Evolutionary conservation across 2,113 vertebrate species (phyloP).

Genomic region (Argyrosomus japonicus): DNA sequence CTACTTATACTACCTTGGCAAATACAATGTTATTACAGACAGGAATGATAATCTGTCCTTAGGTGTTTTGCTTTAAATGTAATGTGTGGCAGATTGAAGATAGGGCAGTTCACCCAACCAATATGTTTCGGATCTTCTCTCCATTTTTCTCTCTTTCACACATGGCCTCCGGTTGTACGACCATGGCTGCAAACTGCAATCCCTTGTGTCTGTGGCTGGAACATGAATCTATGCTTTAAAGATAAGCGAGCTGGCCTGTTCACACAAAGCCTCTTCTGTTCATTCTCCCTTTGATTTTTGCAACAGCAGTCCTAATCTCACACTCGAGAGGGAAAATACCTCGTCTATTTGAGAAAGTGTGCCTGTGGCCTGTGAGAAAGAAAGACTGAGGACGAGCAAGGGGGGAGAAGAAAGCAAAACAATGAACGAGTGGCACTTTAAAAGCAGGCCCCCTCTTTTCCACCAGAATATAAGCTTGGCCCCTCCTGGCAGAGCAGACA

Average conservation of each 20-base stretch:
- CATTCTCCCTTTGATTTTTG: slow-evolving; percentile 48
- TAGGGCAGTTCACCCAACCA: background rate
- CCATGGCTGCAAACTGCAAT: slow-evolving; percentile 38
- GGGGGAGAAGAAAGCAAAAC: background rate
- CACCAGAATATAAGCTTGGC: slow-evolving; percentile 39
- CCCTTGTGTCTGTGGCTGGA: slow-evolving; percentile 43
- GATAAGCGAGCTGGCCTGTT: slow-evolving; percentile 51
- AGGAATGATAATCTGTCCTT: background rate
- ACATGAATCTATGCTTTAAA: slow-evolving; percentile 61
- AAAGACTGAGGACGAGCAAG: background rate
- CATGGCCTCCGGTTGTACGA: slow-evolving; percentile 36
- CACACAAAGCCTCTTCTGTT: slow-evolving; percentile 62
- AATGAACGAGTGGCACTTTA: slow-evolving; percentile 25
- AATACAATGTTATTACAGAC: background rate
- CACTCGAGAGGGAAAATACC: slow-evolving; percentile 32
- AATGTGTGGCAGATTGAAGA: background rate
- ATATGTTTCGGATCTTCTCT: slow-evolving; percentile 33
- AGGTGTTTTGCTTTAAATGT: background rate
- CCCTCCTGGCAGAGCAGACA: slow-evolving; percentile 50
- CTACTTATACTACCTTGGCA: background rate
- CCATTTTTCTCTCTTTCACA: slow-evolving; percentile 32
- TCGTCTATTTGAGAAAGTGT: slow-evolving; percentile 43
- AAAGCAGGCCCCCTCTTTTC: slow-evolving; percentile 29
- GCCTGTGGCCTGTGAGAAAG: background rate
- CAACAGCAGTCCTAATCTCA: slow-evolving; percentile 50